Evolutionary conservation across 2,797 vertebrate genomes (phyloP).

Genomic region (Clarias platycephalus): DNA sequence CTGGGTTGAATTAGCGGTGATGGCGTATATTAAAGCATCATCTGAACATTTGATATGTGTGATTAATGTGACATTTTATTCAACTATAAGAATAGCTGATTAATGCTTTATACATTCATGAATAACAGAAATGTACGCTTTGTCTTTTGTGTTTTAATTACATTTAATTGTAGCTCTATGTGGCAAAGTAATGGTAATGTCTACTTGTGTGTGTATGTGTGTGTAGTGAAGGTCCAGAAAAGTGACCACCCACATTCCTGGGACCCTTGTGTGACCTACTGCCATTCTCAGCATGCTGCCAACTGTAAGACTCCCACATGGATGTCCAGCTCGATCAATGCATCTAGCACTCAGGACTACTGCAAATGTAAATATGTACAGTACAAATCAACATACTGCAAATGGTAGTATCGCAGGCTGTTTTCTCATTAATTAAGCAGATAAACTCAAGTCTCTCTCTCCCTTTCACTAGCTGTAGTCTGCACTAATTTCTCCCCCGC

Average conservation of each 20-base stretch:
- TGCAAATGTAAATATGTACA: slow-evolving; percentile 82
- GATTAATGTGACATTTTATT: background rate
- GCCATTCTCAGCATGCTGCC: slow-evolving; percentile 81
- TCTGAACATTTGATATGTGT: background rate
- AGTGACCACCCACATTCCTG: slow-evolving; percentile 90
- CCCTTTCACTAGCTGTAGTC: slow-evolving; percentile 79
- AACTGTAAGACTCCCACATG: slow-evolving; percentile 87
- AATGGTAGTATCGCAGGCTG: background rate
- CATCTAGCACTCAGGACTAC: slow-evolving; percentile 85
- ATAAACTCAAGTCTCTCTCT: background rate
- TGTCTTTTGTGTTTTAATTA: too few species aligned
- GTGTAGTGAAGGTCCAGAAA: slow-evolving; percentile 91
- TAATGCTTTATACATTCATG: background rate
- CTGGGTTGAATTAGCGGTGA: background rate
- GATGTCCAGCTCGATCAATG: slow-evolving; percentile 77
- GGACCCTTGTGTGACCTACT: slow-evolving; percentile 90
- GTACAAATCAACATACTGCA: background rate
- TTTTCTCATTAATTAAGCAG: background rate
- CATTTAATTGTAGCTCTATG: background rate
- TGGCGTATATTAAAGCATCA: background rate
- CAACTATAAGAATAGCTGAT: background rate
- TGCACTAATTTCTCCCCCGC: slow-evolving; percentile 89
- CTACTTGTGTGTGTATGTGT: slow-evolving; percentile 17
- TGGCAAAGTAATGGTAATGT: background rate
- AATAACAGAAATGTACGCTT: background rate